Evolutionary conservation across 2,797 vertebrate species (phyloP).

Genomic region (Microctenopoma lineatum): DNA sequence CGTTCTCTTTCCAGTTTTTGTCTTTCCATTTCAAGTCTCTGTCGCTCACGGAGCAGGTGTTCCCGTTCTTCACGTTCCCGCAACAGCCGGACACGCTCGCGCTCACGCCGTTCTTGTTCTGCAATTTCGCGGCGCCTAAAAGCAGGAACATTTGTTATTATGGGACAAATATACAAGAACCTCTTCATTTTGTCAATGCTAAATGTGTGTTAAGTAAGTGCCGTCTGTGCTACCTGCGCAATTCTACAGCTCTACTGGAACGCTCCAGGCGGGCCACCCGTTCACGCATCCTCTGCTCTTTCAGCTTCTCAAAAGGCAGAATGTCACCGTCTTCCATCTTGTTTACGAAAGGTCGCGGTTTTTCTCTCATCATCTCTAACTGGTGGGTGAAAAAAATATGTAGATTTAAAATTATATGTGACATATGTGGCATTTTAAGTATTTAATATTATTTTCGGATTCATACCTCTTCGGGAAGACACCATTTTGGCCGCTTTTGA

Average conservation of each 20-base stretch:
- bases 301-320: slow-evolving; percentile 97
- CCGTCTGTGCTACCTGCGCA: slow-evolving; percentile 87
- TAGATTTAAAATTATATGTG: no score
- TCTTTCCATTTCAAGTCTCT: slow-evolving; percentile 94
- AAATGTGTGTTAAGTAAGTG: not conserved
- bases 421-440: no score
- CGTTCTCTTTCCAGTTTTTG: slow-evolving; percentile 95
- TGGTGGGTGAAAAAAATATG: slow-evolving; percentile 40
- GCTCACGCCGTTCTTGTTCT: slow-evolving; percentile 89
- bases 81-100: slow-evolving; percentile 89
- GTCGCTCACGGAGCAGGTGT: slow-evolving; percentile 91
- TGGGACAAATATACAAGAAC: not conserved
- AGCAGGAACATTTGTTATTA: not conserved
- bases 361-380: slow-evolving; percentile 89
- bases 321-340: slow-evolving; percentile 89
- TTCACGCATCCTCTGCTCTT: slow-evolving; percentile 93
- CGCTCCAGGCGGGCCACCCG: slow-evolving; percentile 91
- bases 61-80: slow-evolving; percentile 92
- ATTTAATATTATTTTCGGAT: no score
- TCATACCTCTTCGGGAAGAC: slow-evolving; percentile 83
- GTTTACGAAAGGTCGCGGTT: slow-evolving; percentile 84
- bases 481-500: slow-evolving; percentile 80
- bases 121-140: slow-evolving; percentile 92
- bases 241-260: slow-evolving; percentile 89
- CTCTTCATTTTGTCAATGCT: not conserved